A percentile compares a stretch with the other conserved stretches of the same genome.
phyloP scores from a whole-genome alignment of 2,888 invertebrate species.

The Cacoxenus indagator region DNA sequence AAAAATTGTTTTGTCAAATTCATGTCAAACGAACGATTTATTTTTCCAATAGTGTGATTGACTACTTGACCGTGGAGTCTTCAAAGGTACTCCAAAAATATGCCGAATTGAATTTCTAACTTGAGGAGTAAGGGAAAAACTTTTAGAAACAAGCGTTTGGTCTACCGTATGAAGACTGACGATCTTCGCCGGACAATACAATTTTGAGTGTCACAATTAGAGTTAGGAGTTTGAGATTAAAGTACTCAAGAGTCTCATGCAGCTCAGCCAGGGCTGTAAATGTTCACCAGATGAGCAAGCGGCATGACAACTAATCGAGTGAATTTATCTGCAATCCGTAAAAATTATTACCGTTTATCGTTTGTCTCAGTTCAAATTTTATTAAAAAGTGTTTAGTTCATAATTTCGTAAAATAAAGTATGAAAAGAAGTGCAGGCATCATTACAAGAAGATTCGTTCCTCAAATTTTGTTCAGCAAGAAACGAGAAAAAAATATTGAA shows the following conservation, averaged over 20 bases:
- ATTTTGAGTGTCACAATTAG: no score
- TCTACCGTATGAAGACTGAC: background rate
- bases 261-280: no score
- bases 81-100: background rate
- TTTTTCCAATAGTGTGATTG: background rate
- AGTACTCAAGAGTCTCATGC: no score
- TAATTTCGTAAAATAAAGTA: background rate
- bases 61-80: background rate
- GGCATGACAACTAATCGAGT: no score
- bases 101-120: background rate
- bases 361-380: background rate
- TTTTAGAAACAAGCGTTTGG: no score
- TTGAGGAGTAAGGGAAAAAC: no score
- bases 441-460: slow-evolving; percentile 14
- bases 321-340: no score
- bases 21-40: slow-evolving; percentile 20
- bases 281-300: no score
- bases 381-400: background rate
- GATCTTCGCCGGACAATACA: background rate
- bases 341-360: background rate
- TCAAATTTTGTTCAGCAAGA: background rate
- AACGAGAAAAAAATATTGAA: background rate
- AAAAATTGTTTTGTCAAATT: background rate
- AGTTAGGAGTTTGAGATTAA: no score
- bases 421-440: slow-evolving; percentile 4